Percentiles rank a stretch among this genome's conserved stretches.
Evolutionary conservation across 1,140 invertebrate species (phyloP).

Genomic region (Metopolophium dirhodum): DNA sequence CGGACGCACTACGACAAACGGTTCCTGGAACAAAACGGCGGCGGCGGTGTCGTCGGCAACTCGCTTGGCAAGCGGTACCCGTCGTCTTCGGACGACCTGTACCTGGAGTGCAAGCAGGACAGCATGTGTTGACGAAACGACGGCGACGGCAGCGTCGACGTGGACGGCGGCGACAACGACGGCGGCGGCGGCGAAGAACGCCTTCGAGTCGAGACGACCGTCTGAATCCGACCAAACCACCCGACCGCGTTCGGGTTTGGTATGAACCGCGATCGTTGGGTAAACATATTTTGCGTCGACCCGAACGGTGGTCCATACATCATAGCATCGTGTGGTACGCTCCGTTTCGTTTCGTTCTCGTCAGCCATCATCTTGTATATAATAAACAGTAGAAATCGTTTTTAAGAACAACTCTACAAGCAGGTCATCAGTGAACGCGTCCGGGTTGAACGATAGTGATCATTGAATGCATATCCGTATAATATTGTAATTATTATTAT

Average conservation of each 20-base stretch:
- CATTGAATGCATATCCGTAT: not conserved
- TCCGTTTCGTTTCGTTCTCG: not conserved
- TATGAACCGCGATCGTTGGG: not conserved
- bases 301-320: not conserved
- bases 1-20: slow-evolving; percentile 61
- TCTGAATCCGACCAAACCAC: not conserved
- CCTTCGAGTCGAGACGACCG: slow-evolving; percentile 34
- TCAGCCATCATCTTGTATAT: not conserved
- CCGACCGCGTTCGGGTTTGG: not conserved
- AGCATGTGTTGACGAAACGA: slow-evolving; percentile 77
- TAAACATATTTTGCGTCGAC: not conserved
- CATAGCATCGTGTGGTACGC: too few species aligned
- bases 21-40: slow-evolving; percentile 60
- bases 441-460: not conserved
- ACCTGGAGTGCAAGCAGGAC: slow-evolving; percentile 71
- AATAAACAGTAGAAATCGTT: not conserved
- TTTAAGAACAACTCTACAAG: not conserved
- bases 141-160: slow-evolving; percentile 68
- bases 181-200: not conserved
- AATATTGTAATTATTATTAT: not conserved
- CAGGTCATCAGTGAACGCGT: not conserved
- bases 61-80: slow-evolving; percentile 62
- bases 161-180: slow-evolving; percentile 59
- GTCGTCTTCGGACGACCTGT: slow-evolving; percentile 65
- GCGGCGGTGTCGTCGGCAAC: slow-evolving; percentile 21